phyloP scores from a whole-genome alignment of 2,113 vertebrate genomes.

The Leucopsar rothschildi region DNA sequence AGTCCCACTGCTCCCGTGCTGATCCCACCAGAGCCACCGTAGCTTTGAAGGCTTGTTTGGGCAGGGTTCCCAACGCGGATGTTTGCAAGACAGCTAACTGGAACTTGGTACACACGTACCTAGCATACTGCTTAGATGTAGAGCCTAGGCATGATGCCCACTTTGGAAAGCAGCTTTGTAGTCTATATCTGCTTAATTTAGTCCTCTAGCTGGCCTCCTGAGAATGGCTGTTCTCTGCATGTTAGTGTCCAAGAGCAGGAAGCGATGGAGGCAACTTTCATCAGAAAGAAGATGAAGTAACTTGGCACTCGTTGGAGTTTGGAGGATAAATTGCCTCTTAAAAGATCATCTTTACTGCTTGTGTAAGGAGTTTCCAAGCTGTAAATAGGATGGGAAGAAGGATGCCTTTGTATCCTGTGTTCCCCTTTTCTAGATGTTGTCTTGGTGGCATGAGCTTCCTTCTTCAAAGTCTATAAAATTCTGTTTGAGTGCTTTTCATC shows the following conservation, averaged over 20 bases:
- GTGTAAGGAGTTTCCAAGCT: constrained; percentile 27
- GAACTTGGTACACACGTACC: background rate
- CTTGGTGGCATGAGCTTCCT: constrained; percentile 16
- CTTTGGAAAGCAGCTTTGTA: constrained; percentile 42
- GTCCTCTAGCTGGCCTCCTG: constrained; percentile 37
- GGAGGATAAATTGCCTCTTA: constrained; percentile 14
- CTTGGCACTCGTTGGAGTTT: background rate
- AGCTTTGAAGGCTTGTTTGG: constrained; percentile 48
- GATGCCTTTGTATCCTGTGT: background rate
- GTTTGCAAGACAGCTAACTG: constrained; percentile 28
- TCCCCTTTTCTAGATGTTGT: constrained; percentile 18
- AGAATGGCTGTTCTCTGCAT: background rate
- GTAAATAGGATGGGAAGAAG: constrained; percentile 14
- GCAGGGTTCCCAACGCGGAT: background rate
- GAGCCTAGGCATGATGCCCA: constrained; percentile 52
- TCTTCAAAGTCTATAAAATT: constrained; percentile 16
- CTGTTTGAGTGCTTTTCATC: constrained; percentile 9
- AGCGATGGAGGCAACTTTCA: constrained; percentile 12
- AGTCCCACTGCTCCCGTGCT: background rate
- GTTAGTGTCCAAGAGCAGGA: constrained; percentile 28
- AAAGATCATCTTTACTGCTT: constrained; percentile 17
- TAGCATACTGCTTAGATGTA: constrained; percentile 9
- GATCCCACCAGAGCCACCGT: background rate
- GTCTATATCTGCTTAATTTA: constrained; percentile 54
- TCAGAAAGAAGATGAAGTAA: constrained; percentile 32